Base-by-base conservation (phyloP, 2,113 vertebrate species). In the Psittacula cyanocephala region DNA sequence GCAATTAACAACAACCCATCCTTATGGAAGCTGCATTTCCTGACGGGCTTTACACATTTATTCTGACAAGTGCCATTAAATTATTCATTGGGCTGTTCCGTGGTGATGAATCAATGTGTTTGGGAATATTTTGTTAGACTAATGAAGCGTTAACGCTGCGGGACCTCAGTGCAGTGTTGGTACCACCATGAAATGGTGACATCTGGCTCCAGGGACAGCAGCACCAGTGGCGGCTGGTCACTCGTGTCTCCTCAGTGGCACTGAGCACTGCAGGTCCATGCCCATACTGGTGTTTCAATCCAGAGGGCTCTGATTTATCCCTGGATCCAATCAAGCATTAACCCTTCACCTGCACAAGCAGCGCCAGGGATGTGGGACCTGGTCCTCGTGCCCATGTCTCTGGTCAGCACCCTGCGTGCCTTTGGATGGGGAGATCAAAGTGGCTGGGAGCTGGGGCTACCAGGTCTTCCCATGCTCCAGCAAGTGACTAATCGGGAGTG, bases 11-110 rank as follows among this genome's bases (percentile, higher is more conserved):
- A 5, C 64, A 47, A 9, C 69, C n/a, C 60, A 0, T 50, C 3
- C 8, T 60, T 5, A 29, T 59, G 76, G 88, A 70, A 71, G 64
- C 87, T 18, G 68, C 62, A 6, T 88, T 74, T 77, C 86, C 0
- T 17, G 86, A 16, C 2, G 2, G 62, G 82, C 81, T 91, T 94
- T 86, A 53, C 68, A 81, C 89, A 27, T 89, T 89, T 94, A 89
- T 92, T 93, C 91, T 81, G 84, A 93, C 91, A 95, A 96, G 81
- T 53, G 78, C 74, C 86, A 35, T 93, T 96, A 90, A 93, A 95
- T 94, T 95, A 93, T 96, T 95, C 88, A 95, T 91, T 11, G 55
- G 74, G 53, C 65, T 64, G 72, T 57, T 95, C n/a, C 0, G 1
- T 72, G 64, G 71, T 0, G 0, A 64, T 47, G 84, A 95, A 86